Evolutionary conservation across 2,113 vertebrate species (phyloP).

Genomic region (Leptobrachium leishanense): DNA sequence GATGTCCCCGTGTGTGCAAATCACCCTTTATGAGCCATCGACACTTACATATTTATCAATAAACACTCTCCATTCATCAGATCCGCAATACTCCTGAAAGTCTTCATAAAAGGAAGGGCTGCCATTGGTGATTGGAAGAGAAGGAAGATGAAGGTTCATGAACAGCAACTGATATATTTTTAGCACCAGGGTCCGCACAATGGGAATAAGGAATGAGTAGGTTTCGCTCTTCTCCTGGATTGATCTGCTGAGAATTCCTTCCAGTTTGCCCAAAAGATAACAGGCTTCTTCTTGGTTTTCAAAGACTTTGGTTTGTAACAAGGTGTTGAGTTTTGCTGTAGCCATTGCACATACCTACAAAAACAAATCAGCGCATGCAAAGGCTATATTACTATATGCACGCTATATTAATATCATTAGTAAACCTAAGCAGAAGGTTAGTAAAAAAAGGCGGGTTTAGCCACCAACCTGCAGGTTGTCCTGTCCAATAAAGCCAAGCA

Average conservation of each 20-base stretch:
- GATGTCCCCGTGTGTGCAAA: too few species aligned
- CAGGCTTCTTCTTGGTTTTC: slow-evolving; percentile 91
- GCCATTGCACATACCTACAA: slow-evolving; percentile 89
- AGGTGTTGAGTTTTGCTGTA: slow-evolving; percentile 91
- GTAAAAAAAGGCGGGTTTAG: not conserved
- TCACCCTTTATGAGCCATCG: too few species aligned
- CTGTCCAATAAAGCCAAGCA: slow-evolving; percentile 93
- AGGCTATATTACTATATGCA: too few species aligned
- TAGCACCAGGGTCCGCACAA: slow-evolving; percentile 87
- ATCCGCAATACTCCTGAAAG: slow-evolving; percentile 90
- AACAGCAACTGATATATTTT: slow-evolving; percentile 93
- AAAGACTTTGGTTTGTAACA: slow-evolving; percentile 91
- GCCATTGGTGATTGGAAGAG: slow-evolving; percentile 88
- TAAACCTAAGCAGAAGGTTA: too few species aligned
- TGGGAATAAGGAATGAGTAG: slow-evolving; percentile 90
- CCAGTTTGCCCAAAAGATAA: slow-evolving; percentile 88
- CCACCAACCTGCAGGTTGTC: slow-evolving; percentile 85
- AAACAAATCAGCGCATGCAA: not conserved
- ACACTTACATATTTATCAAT: slow-evolving; percentile 94
- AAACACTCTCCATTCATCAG: slow-evolving; percentile 91
- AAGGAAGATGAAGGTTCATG: slow-evolving; percentile 93
- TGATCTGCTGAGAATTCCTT: slow-evolving; percentile 84
- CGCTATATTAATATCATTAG: too few species aligned
- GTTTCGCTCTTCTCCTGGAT: slow-evolving; percentile 82
- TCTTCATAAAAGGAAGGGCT: slow-evolving; percentile 96